phyloP scores from a whole-genome alignment of 2,888 invertebrate species.

The Hypomecis atomaria region DNA sequence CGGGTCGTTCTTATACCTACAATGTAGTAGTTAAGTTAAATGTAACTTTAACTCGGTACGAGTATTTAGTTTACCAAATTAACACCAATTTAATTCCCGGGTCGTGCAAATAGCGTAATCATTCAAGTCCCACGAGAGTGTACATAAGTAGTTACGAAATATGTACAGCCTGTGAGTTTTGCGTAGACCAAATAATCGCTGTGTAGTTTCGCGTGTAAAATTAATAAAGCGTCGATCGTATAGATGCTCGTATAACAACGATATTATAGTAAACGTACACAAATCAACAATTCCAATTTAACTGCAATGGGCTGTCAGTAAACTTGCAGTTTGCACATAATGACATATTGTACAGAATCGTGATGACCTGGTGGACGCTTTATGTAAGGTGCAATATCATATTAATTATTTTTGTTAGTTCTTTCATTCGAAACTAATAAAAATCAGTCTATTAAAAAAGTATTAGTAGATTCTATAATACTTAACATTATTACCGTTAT shows the following conservation, averaged over 20 bases:
- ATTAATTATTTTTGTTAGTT: background rate
- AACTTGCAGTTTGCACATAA: constrained; percentile 41
- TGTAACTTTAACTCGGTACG: background rate
- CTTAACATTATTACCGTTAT: too few relatives aligned
- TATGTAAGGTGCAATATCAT: background rate
- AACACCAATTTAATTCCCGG: constrained; percentile 4
- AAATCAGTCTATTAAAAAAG: background rate
- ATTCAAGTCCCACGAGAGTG: constrained; percentile 2
- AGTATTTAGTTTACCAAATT: constrained; percentile 8
- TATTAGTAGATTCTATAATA: too few relatives aligned
- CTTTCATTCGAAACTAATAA: background rate
- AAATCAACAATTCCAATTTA: constrained; percentile 43
- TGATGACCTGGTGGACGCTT: constrained; percentile 10
- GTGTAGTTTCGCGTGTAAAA: background rate
- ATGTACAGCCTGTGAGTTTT: background rate
- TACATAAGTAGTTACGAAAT: constrained; percentile 5
- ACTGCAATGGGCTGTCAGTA: constrained; percentile 38
- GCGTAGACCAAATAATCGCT: background rate
- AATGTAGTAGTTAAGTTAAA: background rate
- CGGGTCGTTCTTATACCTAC: background rate
- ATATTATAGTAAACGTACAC: constrained; percentile 17
- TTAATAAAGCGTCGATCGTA: background rate
- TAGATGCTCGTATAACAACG: background rate
- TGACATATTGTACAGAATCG: constrained; percentile 35
- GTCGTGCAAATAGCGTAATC: background rate